A percentile compares a stretch with the other conserved stretches of the same genome.
phyloP scores from a whole-genome alignment of 2,888 invertebrate genomes.

The Dioctria linearis region DNA sequence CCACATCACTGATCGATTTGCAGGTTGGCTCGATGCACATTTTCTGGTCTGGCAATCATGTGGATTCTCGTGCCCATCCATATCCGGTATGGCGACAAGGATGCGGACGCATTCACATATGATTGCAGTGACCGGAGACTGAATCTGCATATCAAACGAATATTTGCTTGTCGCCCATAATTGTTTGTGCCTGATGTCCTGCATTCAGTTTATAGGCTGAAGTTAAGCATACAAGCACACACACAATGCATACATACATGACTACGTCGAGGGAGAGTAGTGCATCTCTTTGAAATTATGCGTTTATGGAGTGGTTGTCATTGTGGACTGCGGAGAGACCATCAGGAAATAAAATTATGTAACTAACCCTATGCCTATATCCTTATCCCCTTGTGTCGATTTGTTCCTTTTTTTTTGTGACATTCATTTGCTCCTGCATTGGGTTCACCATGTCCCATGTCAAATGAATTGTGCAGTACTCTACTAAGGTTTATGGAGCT shows the following conservation, averaged over 20 bases:
- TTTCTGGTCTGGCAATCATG: constrained; percentile 49
- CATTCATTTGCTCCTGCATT: constrained; percentile 21
- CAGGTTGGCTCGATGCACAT: constrained; percentile 42
- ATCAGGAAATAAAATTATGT: background rate
- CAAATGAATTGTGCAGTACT: background rate
- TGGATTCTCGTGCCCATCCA: constrained; percentile 29
- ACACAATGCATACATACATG: too few species aligned
- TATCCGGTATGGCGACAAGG: constrained; percentile 37
- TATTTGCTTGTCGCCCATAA: constrained; percentile 14
- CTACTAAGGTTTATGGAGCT: constrained; percentile 38
- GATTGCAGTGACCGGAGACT: constrained; percentile 27
- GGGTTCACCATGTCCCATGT: constrained; percentile 4
- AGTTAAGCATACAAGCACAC: constrained; percentile 6
- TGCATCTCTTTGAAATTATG: constrained; percentile 47
- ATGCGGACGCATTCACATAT: constrained; percentile 39
- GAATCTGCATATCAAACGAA: constrained; percentile 48
- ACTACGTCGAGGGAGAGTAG: constrained; percentile 2
- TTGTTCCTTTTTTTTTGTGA: constrained; percentile 16
- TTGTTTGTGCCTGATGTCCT: background rate
- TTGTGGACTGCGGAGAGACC: constrained; percentile 29
- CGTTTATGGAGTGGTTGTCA: constrained; percentile 35
- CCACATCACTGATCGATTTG: constrained; percentile 50
- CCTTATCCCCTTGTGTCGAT: constrained; percentile 6
- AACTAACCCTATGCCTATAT: constrained; percentile 19
- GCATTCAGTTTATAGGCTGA: background rate